Base-by-base conservation (phyloP, 2,888 invertebrate species). In the Callyntrura sp. region DNA sequence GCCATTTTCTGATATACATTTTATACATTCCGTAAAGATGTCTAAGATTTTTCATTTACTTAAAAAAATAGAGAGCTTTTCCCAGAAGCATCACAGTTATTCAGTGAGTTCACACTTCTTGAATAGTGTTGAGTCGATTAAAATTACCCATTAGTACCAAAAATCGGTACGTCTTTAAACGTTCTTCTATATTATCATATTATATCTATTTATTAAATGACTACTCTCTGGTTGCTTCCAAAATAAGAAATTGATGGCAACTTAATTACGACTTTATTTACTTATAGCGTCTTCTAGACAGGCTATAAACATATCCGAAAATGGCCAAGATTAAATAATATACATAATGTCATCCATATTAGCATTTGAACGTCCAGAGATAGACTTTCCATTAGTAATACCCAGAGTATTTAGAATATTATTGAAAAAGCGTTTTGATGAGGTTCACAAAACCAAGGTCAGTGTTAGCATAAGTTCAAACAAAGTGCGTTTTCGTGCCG, bases 381-480 rank as follows among this genome's bases (percentile, higher is more conserved):
- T 35, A 35, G 35, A 35, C 35, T 35, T 35, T 43, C n/a, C 28
- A 45, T n/a, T 14, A 35, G n/a, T 43, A 14, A 17, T 28, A 11
- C 25, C 14, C 11, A 45, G 12, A 28, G 11, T 28, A 65, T 65
- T 70, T 28, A 11, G 28, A 68, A 68, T 35, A 68, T 11, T 68
- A 28, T 28, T 14, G 11, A 68, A 14, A 23, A 85, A 85, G 45
- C 65, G 62, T 25, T 78, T 62, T 60, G 65, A 20, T 25, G 57
- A 57, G 79, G 55, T 48, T 79, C 78, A 73, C 23, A 81, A 85
- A 90, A 89, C 55, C 28, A 89, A 78, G 90, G 90, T 90, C 90
- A 90, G 90, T 90, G 85, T 55, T 85, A 90, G 90, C 85, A 70
- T 90, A 90, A 85, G 85, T 90, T 85, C 84, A 84, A 82, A 83